phyloP scores from a whole-genome alignment of 2,113 vertebrate species.

The Raja brachyura region DNA sequence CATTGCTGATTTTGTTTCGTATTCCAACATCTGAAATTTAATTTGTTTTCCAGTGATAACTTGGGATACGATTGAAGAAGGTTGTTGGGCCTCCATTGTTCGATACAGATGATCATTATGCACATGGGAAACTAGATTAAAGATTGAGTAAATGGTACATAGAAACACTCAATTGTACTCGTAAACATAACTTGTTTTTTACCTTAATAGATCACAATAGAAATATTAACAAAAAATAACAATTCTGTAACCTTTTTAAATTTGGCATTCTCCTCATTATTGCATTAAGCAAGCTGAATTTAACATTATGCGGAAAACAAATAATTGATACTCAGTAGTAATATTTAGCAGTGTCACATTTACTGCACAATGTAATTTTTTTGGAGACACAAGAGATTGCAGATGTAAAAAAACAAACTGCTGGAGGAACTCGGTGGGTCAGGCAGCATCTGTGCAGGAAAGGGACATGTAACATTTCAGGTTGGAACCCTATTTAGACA shows the following conservation, averaged over 20 bases:
- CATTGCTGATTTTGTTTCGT: no score
- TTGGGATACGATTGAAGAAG: neutral
- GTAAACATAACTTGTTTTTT: no score
- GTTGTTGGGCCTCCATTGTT: neutral
- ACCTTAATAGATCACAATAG: neutral
- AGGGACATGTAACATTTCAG: no score
- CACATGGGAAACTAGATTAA: neutral
- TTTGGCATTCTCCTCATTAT: neutral
- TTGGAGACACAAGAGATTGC: no score
- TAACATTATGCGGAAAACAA: neutral
- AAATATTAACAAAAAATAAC: neutral
- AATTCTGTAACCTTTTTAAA: neutral
- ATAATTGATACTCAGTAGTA: neutral
- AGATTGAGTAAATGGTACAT: neutral
- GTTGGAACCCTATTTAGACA: no score
- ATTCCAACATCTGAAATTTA: no score
- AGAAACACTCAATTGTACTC: no score
- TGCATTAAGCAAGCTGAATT: neutral
- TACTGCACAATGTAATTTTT: neutral
- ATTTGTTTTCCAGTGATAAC: neutral
- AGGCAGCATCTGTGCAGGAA: no score
- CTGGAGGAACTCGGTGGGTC: no score
- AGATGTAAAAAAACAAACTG: no score
- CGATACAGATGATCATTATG: neutral
- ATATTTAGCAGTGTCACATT: neutral